Base-by-base conservation (phyloP, 2,888 invertebrate species). In the Pegoplata infirma region DNA sequence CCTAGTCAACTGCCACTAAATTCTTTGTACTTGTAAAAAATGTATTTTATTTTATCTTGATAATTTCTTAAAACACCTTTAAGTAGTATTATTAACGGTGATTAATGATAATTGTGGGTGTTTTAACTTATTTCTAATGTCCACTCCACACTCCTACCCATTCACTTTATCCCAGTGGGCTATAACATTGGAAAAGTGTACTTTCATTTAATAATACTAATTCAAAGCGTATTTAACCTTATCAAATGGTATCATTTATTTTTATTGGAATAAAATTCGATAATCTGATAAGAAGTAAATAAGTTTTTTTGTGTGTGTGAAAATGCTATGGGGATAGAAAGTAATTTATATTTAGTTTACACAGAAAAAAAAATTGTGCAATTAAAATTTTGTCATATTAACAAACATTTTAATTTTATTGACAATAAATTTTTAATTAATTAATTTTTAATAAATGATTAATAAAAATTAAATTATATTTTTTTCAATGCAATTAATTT, bases 61-160 rank as follows among this genome's bases (percentile, higher is more conserved):
- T 40, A 2, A 3, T 40, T n/a, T 10, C 4, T n/a, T 40, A n/a
- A n/a, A 40, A 32, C 32, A 32, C 8, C 36, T n/a, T 5, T 19
- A 21, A 49, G 12, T 36, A 16, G 44, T 44, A 23, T 25, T 59
- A 40, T 58, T 58, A 58, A 19, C 56, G 44, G 44, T 59, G 59
- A 59, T 59, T 59, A 59, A 59, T 59, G 59, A 16, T 14, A 59
- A 16, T 23, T 59, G 44, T 16, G 44, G 16, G 44, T 16, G 16
- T 23, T 16, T 5, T 36, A 59, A 44, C 58, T 36, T 12, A n/a
- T 56, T 56, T 17, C 7, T 21, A 49, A n/a, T 6, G 49, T 21
- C 12, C 3, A 49, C 49, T 14, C 21, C 46, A 17, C 2, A 49
- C 21, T 19, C 4, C 3, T 17, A 12, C 3, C 19, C 19, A 17